Evolutionary conservation across 2,888 invertebrate species (phyloP).

Genomic region (Julus scanicus): DNA sequence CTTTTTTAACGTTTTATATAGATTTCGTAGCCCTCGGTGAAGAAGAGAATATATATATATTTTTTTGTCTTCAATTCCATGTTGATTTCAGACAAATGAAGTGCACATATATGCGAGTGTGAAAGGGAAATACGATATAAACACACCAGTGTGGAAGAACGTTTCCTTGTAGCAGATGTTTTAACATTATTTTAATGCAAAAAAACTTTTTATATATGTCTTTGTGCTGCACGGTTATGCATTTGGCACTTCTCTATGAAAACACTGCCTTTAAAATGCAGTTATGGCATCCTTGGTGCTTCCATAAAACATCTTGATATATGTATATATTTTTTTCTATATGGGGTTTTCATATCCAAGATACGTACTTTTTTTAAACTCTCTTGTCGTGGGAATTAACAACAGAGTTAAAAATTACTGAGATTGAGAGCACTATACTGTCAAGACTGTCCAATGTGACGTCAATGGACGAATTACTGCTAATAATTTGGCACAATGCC

Average conservation of each 20-base stretch:
- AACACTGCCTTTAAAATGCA: conserved; percentile 1
- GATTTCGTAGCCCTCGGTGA: conserved; percentile 5
- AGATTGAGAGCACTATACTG: too few species aligned
- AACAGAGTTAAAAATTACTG: too few species aligned
- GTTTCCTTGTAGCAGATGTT: conserved; percentile 32
- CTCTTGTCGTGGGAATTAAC: too few species aligned
- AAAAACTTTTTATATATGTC: neutral
- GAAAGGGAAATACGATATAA: neutral
- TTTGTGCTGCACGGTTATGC: neutral
- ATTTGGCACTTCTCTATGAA: conserved; percentile 35
- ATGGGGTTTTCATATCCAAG: too few species aligned
- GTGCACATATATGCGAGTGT: conserved; percentile 5
- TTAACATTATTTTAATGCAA: conserved; percentile 24
- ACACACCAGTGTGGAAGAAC: conserved; percentile 17
- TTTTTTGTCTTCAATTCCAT: conserved; percentile 1
- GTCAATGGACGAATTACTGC: neutral
- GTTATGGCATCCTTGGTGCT: neutral
- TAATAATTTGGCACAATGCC: neutral
- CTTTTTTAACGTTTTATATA: neutral
- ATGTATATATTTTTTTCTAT: too few species aligned
- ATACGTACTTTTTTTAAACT: too few species aligned
- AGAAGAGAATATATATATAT: neutral
- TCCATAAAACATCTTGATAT: neutral
- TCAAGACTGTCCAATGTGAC: neutral
- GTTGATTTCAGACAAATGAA: conserved; percentile 42